Evolutionary conservation across 2,797 vertebrate species (phyloP).

Genomic region (Tenualosa thibaudeaui): DNA sequence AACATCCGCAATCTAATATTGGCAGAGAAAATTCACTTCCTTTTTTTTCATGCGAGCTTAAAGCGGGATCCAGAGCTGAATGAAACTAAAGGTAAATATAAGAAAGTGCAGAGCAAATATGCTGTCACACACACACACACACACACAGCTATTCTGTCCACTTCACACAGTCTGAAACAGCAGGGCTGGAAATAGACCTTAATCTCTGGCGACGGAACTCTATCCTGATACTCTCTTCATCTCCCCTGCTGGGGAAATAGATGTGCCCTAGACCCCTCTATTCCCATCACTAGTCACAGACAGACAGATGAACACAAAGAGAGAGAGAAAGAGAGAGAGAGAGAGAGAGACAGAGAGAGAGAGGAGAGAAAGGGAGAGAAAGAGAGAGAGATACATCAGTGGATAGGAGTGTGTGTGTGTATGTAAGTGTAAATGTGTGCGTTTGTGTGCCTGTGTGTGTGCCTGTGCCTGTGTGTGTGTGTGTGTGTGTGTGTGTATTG

Average conservation of each 20-base stretch:
- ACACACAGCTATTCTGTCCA: neutral
- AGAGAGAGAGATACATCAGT: no score
- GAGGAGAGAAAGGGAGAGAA: no score
- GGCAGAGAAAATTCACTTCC: conserved; percentile 1
- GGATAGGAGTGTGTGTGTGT: no score
- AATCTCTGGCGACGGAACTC: conserved; percentile 13
- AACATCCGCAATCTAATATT: conserved; percentile 7
- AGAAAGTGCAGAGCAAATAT: conserved; percentile 44
- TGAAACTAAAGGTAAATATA: conserved; percentile 16
- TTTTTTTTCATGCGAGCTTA: neutral
- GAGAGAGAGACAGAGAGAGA: no score
- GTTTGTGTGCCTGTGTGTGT: no score
- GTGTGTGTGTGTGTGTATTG: no score
- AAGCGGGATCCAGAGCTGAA: neutral
- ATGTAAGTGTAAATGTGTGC: no score
- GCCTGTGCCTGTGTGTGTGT: no score
- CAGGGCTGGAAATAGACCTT: neutral
- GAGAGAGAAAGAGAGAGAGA: neutral
- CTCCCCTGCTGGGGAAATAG: neutral
- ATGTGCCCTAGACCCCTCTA: conserved; percentile 32
- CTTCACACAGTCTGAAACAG: neutral
- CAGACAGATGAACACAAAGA: conserved; percentile 44
- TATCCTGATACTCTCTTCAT: conserved; percentile 11
- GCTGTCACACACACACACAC: neutral
- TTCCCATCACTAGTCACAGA: neutral